Conservation (phyloP, 2,888 invertebrate species). For the Oligia latruncula region DNA sequence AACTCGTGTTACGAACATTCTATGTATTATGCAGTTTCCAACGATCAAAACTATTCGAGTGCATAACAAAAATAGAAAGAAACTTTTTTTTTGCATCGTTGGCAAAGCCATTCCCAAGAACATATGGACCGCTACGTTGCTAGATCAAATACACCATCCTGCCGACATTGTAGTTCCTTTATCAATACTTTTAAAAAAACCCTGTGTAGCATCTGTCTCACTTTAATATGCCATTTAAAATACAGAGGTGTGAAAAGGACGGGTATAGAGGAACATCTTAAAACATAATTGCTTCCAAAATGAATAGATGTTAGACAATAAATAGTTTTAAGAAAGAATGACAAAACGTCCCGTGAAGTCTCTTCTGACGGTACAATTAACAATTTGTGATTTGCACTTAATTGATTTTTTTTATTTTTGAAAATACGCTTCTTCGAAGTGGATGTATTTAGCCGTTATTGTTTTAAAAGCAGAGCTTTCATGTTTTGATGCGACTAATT, state of each 20-base stretch:
- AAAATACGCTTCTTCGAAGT: constrained; percentile 34
- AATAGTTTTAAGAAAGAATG: constrained; percentile 77
- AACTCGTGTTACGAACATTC: not conserved
- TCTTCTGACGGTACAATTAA: constrained; percentile 65
- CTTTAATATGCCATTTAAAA: constrained; percentile 69
- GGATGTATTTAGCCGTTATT: not conserved
- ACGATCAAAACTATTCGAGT: constrained; percentile 76
- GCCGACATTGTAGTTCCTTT: constrained; percentile 88
- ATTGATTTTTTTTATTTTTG: constrained; percentile 58
- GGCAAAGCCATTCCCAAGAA: constrained; percentile 88
- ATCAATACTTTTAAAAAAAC: constrained; percentile 83
- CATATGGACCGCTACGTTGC: constrained; percentile 89
- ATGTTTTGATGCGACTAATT: not conserved
- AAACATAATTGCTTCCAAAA: constrained; percentile 84
- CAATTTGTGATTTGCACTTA: constrained; percentile 62
- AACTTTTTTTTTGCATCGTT: constrained; percentile 88
- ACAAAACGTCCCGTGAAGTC: constrained; percentile 73
- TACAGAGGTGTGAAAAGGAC: constrained; percentile 71
- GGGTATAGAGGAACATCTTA: constrained; percentile 74
- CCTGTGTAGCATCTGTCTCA: constrained; percentile 77
- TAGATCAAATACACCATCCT: constrained; percentile 90
- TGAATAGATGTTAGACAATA: constrained; percentile 86
- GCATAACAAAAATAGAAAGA: constrained; percentile 74
- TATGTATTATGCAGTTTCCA: constrained; percentile 49
- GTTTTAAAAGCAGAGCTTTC: not conserved